phyloP scores from a whole-genome alignment of 2,113 vertebrate species.

The Thomomys bottae region DNA sequence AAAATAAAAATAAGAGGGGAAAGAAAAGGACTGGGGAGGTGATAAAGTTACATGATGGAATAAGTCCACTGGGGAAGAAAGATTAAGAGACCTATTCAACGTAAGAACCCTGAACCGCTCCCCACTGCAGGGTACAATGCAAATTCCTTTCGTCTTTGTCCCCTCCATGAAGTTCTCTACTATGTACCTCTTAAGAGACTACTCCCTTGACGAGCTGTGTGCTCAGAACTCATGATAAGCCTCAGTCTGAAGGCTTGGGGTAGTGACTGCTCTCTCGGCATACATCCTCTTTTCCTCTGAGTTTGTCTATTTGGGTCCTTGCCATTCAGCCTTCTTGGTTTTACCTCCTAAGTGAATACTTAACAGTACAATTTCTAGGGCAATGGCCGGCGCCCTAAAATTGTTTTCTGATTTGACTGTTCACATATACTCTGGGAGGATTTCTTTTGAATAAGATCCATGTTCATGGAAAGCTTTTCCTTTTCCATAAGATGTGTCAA shows the following conservation, averaged over 20 bases:
- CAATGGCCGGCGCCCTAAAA: background rate
- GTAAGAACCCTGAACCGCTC: background rate
- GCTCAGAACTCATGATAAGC: background rate
- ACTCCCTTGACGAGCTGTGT: background rate
- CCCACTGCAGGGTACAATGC: background rate
- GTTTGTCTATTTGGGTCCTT: background rate
- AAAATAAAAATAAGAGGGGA: no score
- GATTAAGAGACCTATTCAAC: fast-evolving
- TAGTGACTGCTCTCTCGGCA: background rate
- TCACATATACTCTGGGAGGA: background rate
- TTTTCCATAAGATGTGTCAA: background rate
- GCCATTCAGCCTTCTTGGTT: background rate
- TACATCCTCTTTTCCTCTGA: background rate
- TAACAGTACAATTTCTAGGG: background rate
- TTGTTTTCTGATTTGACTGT: background rate
- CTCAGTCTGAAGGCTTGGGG: background rate
- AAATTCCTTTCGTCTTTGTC: background rate
- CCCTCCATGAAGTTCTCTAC: background rate
- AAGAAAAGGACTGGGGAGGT: no score
- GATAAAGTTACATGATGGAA: background rate
- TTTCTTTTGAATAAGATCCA: background rate
- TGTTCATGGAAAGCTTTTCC: background rate
- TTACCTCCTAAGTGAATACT: background rate
- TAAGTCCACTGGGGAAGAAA: fast-evolving
- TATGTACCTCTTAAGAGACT: background rate